Conservation (phyloP, 2,113 vertebrate species). For the Aramus guarauna region DNA sequence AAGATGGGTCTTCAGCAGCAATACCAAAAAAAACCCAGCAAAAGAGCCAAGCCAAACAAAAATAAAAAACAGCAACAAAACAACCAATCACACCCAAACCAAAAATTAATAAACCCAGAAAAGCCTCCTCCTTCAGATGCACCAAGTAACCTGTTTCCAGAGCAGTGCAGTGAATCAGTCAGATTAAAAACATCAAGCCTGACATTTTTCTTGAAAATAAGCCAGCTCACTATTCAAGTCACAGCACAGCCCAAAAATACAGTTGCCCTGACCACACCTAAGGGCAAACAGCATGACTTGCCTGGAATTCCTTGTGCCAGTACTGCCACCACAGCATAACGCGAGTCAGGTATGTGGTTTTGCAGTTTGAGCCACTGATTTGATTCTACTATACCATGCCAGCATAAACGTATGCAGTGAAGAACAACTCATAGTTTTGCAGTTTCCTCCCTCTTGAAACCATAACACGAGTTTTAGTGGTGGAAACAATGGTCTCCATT, state of each 20-base stretch:
- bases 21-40: background rate
- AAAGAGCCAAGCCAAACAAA: background rate
- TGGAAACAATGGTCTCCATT: background rate
- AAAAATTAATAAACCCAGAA: background rate
- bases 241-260: background rate
- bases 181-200: background rate
- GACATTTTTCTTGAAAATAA: background rate
- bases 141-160: background rate
- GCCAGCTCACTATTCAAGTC: background rate
- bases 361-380: background rate
- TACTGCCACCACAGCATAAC: background rate
- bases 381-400: background rate
- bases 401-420: background rate
- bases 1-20: background rate
- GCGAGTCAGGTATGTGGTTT: background rate
- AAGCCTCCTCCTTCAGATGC: background rate
- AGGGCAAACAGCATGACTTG: background rate
- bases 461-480: background rate
- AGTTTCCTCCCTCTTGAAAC: background rate
- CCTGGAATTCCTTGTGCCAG: background rate
- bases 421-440: background rate
- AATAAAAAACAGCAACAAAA: background rate
- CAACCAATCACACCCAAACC: background rate
- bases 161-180: background rate
- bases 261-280: background rate